Conservation (phyloP, 2,888 invertebrate species). For the Arctia plantaginis region DNA sequence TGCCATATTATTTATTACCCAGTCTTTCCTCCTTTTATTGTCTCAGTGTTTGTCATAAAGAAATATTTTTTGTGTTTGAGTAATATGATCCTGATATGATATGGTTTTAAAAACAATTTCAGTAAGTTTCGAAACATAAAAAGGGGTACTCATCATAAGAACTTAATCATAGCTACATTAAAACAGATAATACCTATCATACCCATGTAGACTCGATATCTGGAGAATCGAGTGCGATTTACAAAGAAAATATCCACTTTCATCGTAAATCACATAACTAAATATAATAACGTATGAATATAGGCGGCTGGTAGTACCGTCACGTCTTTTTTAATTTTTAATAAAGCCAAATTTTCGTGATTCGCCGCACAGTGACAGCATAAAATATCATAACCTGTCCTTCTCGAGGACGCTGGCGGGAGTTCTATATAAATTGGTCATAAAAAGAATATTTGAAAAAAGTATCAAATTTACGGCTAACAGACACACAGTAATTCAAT, state of each 20-base stretch:
- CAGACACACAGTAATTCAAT: slow-evolving; percentile 31
- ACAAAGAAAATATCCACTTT: no score
- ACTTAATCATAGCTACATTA: neutral
- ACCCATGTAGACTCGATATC: neutral
- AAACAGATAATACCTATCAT: neutral
- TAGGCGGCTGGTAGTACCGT: neutral
- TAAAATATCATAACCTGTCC: slow-evolving; percentile 70
- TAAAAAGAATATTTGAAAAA: slow-evolving; percentile 57
- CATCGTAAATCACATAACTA: slow-evolving; percentile 15
- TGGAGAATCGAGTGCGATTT: neutral
- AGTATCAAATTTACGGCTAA: slow-evolving; percentile 55
- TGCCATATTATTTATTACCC: slow-evolving; percentile 27
- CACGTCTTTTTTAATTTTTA: slow-evolving; percentile 59
- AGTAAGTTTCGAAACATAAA: slow-evolving; percentile 34
- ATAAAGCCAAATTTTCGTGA: slow-evolving; percentile 71
- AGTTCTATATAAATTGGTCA: slow-evolving; percentile 61
- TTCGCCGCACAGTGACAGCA: slow-evolving; percentile 63
- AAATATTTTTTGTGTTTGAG: slow-evolving; percentile 9
- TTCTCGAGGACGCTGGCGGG: slow-evolving; percentile 62
- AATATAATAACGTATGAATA: slow-evolving; percentile 25
- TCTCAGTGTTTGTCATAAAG: slow-evolving; percentile 2
- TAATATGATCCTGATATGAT: slow-evolving; percentile 4
- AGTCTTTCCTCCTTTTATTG: slow-evolving; percentile 6
- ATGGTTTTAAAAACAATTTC: slow-evolving; percentile 22
- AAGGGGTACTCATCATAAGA: neutral